These are phyloP conservation scores for Ochropacha duplaris DNA, from an alignment of 2,888 invertebrate genomes.

Conservation along the genomic window DNA sequence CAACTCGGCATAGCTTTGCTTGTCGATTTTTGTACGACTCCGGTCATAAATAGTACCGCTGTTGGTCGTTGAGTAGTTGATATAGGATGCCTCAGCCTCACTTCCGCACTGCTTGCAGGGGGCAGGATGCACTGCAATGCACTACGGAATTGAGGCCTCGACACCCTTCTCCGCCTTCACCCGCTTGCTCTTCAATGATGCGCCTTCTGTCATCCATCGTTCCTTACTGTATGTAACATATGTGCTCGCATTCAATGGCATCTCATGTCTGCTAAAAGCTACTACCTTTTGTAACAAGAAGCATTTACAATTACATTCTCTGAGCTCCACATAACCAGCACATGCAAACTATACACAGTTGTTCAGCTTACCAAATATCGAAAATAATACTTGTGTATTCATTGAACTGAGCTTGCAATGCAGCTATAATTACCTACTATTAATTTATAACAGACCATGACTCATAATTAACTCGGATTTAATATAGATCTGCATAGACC, in stretches of 20 bases:
- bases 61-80: constrained; percentile 46
- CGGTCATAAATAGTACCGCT: not conserved
- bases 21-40: not conserved
- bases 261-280: not conserved
- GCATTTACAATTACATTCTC: not conserved
- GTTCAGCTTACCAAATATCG: not conserved
- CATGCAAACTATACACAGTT: not conserved
- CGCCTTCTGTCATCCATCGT: constrained; percentile 24
- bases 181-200: constrained; percentile 25
- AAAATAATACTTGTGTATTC: not conserved
- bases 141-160: constrained; percentile 96
- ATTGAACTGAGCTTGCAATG: too few species aligned
- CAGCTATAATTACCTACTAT: not conserved
- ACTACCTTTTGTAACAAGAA: not conserved
- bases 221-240: constrained; percentile 17
- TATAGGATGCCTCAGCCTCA: constrained; percentile 86
- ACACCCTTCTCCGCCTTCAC: constrained; percentile 64
- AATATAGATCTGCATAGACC: too few species aligned
- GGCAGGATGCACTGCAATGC: constrained; percentile 94
- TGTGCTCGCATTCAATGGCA: constrained; percentile 25
- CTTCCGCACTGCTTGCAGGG: constrained; percentile 97
- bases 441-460: not conserved
- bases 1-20: not conserved
- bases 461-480: too few species aligned
- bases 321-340: not conserved